phyloP scores from a whole-genome alignment of 2,888 invertebrate species.

The Drosophila lacicola region DNA sequence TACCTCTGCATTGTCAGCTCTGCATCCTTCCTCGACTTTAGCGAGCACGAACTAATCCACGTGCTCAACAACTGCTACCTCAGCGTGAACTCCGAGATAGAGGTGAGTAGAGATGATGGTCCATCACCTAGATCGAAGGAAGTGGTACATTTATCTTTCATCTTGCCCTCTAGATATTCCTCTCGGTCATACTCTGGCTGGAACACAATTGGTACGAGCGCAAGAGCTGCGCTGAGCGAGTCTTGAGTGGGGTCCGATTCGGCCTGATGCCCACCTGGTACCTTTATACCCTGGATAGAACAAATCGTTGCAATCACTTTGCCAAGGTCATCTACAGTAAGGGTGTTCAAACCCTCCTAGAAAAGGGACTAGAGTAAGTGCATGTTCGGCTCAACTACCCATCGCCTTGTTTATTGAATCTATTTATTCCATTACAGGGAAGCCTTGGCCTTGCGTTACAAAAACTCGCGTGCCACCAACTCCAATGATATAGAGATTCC shows the following conservation, averaged over 20 bases:
- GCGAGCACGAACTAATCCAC: slow-evolving; percentile 57
- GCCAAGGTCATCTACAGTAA: slow-evolving; percentile 38
- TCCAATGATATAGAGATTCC: slow-evolving; percentile 10
- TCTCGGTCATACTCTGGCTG: slow-evolving; percentile 64
- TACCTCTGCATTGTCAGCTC: slow-evolving; percentile 67
- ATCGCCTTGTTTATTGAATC: rapidly evolving
- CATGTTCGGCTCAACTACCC: rapidly evolving
- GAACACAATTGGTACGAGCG: slow-evolving; percentile 67
- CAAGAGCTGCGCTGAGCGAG: slow-evolving; percentile 43
- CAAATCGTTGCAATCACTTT: slow-evolving; percentile 55
- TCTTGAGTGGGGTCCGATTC: slow-evolving; percentile 62
- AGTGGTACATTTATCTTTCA: not conserved
- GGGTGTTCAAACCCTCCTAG: slow-evolving; percentile 49
- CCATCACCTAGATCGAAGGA: too few relatives aligned
- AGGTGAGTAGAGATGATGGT: slow-evolving; percentile 33
- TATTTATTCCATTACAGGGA: slow-evolving; percentile 12
- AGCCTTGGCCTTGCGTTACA: slow-evolving; percentile 48
- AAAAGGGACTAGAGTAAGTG: slow-evolving; percentile 58
- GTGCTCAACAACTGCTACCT: slow-evolving; percentile 59
- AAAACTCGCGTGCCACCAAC: not conserved
- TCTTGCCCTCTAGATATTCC: slow-evolving; percentile 46
- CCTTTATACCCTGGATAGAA: slow-evolving; percentile 51
- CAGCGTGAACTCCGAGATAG: slow-evolving; percentile 70
- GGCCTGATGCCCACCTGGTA: slow-evolving; percentile 68
- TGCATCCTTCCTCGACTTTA: slow-evolving; percentile 59